These are phyloP conservation scores for Glaucomys volans DNA, from an alignment of 2,113 vertebrate genomes.

Conservation along the genomic window DNA sequence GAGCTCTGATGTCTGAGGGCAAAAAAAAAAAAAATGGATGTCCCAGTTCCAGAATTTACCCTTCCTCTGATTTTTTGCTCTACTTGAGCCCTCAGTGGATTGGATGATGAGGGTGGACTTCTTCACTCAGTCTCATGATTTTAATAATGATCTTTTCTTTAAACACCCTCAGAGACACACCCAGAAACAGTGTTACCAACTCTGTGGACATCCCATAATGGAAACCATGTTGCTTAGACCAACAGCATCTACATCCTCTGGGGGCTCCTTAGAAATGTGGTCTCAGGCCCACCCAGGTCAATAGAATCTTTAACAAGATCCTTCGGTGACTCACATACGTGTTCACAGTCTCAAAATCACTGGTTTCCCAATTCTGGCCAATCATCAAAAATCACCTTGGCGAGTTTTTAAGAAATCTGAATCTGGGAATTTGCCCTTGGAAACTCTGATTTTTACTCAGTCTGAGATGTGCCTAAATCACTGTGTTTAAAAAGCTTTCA, in stretches of 20 bases:
- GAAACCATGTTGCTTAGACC: not conserved
- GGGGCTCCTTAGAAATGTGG: not conserved
- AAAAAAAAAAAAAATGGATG: not conserved
- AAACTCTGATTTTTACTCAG: constrained; percentile 46
- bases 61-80: not conserved
- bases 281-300: not conserved
- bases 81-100: not conserved
- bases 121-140: not conserved
- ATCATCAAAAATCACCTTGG: not conserved
- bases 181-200: not conserved
- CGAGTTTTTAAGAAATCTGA: constrained; percentile 5
- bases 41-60: not conserved
- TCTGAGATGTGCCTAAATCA: constrained; percentile 24
- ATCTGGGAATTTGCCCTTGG: not conserved
- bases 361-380: not conserved
- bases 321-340: not conserved
- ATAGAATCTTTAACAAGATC: not conserved
- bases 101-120: not conserved
- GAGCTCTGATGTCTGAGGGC: not conserved
- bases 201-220: not conserved
- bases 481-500: not conserved
- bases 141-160: not conserved
- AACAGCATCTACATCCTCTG: too few species aligned
- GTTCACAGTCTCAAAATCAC: constrained; percentile 4
- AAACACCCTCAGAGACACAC: not conserved